Evolutionary conservation across 2,888 invertebrate species (phyloP), one percentile per base, ranked within the genome.

Genomic region (Lordiphosa andalusiaca): DNA sequence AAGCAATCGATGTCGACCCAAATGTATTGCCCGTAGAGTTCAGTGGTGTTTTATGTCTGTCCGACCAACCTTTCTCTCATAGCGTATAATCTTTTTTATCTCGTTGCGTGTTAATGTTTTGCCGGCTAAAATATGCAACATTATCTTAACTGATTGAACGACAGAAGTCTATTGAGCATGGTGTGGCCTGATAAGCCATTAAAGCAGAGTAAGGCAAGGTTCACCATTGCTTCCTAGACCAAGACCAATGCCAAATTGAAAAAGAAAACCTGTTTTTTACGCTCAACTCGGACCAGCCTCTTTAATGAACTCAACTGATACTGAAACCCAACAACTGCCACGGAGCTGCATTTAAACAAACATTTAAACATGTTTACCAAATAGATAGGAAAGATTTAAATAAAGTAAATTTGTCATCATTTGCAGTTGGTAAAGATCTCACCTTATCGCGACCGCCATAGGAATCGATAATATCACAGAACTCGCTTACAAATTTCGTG

Each of bases 381-480:
- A 56, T 57, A 55, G 49, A 66, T 6, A 12, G 4, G 21, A 50
- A 39, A 25, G 13, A 44, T 38, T 19, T 5, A 21, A 49, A 56
- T 23, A 35, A 42, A 49, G 21, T 62, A 36, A 21, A 4, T 2
- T 1, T 16, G 7, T 6, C 39, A 37, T 6, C 5, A 25, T 6
- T 13, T 23, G 16, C 5, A 25, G 7, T 13, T 23, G 16, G 40
- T 12, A 23, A 4, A 4, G 21, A 30, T 36, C 82, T 89, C 90
- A 93, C 94, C 92, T 96, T 96, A 90, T 96, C 96, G 87, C 96
- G 92, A n/a, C 96, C 96, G 86, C 93, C 93, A 87, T 96, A 95
- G 46, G 93, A 94, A 68, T 95, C 94, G 72, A 96, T 91, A 84
- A 95, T 92, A 83, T 93, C 92, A 88, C 93, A 94, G 86, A 93